Conservation (phyloP, 2,888 invertebrate species). For the Tetramorium bicarinatum region DNA sequence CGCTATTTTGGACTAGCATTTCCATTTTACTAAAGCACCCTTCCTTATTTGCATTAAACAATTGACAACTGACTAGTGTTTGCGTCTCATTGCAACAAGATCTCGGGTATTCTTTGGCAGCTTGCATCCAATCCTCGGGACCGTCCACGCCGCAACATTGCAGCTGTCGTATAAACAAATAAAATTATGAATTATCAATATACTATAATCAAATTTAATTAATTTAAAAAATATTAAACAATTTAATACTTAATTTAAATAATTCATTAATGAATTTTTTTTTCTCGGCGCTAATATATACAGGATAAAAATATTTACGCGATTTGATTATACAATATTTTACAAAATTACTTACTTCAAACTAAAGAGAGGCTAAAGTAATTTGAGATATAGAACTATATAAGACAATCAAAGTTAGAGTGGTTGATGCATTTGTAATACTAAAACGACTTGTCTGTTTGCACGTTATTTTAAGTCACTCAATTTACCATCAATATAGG, state of each 20-base stretch:
- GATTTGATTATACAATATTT: constrained; percentile 13
- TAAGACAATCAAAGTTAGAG: background rate
- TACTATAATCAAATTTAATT: background rate
- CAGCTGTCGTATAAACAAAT: constrained; percentile 71
- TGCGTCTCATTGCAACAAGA: constrained; percentile 78
- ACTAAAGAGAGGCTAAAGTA: background rate
- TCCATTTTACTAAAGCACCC: constrained; percentile 88
- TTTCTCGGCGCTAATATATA: background rate
- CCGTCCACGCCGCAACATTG: constrained; percentile 82
- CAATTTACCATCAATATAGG: background rate
- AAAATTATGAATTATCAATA: constrained; percentile 1
- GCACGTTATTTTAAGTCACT: background rate
- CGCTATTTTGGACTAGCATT: constrained; percentile 87
- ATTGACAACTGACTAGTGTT: constrained; percentile 66
- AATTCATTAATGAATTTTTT: background rate
- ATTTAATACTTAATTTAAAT: background rate
- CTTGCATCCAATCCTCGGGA: constrained; percentile 78
- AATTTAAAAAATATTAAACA: background rate
- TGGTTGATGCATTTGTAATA: background rate
- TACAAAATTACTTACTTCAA: background rate
- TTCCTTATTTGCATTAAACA: constrained; percentile 82
- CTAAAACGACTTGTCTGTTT: background rate
- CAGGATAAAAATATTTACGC: background rate
- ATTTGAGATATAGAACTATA: background rate
- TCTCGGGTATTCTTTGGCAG: constrained; percentile 72